Evolutionary conservation across 2,888 invertebrate genomes (phyloP).

Genomic region (Rhagium mordax): DNA sequence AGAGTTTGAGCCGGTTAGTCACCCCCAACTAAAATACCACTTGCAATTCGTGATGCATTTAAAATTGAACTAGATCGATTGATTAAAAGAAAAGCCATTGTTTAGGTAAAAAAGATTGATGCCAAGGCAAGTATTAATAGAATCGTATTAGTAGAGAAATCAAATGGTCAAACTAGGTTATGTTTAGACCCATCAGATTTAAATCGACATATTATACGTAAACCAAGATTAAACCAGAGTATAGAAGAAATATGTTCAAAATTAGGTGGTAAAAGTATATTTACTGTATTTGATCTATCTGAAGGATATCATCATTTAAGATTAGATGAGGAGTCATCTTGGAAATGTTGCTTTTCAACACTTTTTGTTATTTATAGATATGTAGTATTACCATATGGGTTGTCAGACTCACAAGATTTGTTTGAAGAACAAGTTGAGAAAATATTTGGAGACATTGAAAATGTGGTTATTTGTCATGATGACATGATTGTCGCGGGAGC

Average conservation of each 20-base stretch:
- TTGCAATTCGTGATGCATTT: conserved; percentile 22
- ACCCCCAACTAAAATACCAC: conserved; percentile 33
- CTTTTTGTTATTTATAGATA: conserved; percentile 44
- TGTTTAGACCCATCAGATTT: conserved; percentile 34
- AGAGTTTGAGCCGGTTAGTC: conserved; percentile 27
- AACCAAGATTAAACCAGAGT: conserved; percentile 24
- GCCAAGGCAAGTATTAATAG: conserved; percentile 42
- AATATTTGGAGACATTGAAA: conserved; percentile 43
- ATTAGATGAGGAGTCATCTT: conserved; percentile 40
- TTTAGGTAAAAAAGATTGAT: conserved; percentile 38
- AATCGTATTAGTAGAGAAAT: conserved; percentile 40
- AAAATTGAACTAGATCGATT: conserved; percentile 32
- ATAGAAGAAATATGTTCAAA: conserved; percentile 39
- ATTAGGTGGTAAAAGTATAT: conserved; percentile 32
- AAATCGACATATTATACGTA: conserved; percentile 35
- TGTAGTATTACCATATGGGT: conserved; percentile 44
- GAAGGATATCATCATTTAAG: conserved; percentile 47
- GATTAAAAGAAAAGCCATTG: conserved; percentile 34
- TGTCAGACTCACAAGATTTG: conserved; percentile 49
- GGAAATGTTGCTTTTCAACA: conserved; percentile 49
- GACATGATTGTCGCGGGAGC: conserved; percentile 43
- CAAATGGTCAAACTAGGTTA: conserved; percentile 36
- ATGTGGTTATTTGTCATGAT: conserved; percentile 44
- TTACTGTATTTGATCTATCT: conserved; percentile 36
- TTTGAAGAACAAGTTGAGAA: conserved; percentile 47